A percentile compares a stretch with the other conserved stretches of the same genome.
Evolutionary conservation across 2,888 invertebrate genomes (phyloP).

Genomic region (Alloplasta piceator): DNA sequence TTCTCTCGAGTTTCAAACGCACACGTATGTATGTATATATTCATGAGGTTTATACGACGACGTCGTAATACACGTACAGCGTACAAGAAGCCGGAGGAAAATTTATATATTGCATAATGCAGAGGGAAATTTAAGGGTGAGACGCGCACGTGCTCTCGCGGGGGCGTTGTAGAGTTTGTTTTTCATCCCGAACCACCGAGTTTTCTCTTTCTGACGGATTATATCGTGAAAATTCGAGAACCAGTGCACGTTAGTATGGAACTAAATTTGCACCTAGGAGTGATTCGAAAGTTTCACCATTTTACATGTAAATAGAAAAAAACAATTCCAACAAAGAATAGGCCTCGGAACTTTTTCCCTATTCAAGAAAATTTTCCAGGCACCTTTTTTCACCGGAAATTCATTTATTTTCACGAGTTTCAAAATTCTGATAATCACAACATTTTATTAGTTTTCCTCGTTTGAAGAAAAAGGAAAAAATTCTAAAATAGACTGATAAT

Average conservation of each 20-base stretch:
- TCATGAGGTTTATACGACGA: background rate
- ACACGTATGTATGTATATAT: no score
- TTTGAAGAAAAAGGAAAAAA: no score
- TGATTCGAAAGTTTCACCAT: no score
- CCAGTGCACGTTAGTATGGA: slow-evolving; percentile 54
- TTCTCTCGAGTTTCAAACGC: background rate
- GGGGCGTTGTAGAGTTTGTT: slow-evolving; percentile 7
- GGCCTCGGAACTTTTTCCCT: no score
- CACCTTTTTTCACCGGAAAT: no score
- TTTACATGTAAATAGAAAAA: no score
- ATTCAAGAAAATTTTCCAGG: no score
- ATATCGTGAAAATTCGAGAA: slow-evolving; percentile 62
- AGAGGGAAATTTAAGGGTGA: background rate
- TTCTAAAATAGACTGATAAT: no score
- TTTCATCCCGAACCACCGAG: slow-evolving; percentile 42
- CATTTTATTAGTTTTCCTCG: no score
- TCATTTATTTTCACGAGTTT: no score
- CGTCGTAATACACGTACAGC: background rate
- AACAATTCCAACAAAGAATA: no score
- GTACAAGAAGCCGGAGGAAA: background rate
- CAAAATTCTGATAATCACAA: no score
- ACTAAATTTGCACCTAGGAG: background rate
- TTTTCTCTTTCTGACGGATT: slow-evolving; percentile 68
- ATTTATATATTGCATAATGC: background rate
- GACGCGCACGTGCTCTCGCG: slow-evolving; percentile 18